Base-by-base conservation (phyloP, 2,888 invertebrate genomes). In the Pristionchus japonicus region DNA sequence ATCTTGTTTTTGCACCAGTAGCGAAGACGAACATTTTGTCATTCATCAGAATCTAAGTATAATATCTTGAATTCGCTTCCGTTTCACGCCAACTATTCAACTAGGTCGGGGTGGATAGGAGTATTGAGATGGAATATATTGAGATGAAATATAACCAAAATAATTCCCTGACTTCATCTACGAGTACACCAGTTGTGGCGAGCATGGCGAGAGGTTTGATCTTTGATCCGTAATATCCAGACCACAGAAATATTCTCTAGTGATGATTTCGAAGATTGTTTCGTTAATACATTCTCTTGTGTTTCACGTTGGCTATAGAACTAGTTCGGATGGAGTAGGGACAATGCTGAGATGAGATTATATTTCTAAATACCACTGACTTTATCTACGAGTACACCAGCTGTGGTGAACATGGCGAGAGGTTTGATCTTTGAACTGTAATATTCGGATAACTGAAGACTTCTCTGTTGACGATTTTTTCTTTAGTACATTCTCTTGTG, bases 101-200 rank as follows among this genome's bases (percentile, higher is more conserved):
- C n/a, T n/a, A n/a, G n/a, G n/a, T n/a, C n/a, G n/a, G n/a, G n/a
- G n/a, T n/a, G n/a, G n/a, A n/a, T n/a, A n/a, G n/a, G n/a, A n/a
- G n/a, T n/a, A n/a, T n/a, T n/a, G n/a, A n/a, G n/a, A n/a, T n/a
- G n/a, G n/a, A n/a, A n/a, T n/a, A n/a, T n/a, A n/a, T n/a, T n/a
- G n/a, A n/a, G n/a, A n/a, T n/a, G n/a, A n/a, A n/a, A n/a, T n/a
- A n/a, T n/a, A n/a, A n/a, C n/a, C n/a, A n/a, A n/a, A n/a, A n/a
- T n/a, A n/a, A n/a, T 15, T 43, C 3, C 4, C 0, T 1, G 89
- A 89, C 31, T 89, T 88, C 70, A 31, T 87, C 27, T 92, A 89
- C 67, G 90, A 92, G 67, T 92, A 92, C 87, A 92, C 93, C 20
- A 67, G 87, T 49, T 92, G 92, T 86, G 92, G 93, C 74, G 85